Evolutionary conservation across 2,797 vertebrate genomes (phyloP).

Genomic region (Agapornis canus): DNA sequence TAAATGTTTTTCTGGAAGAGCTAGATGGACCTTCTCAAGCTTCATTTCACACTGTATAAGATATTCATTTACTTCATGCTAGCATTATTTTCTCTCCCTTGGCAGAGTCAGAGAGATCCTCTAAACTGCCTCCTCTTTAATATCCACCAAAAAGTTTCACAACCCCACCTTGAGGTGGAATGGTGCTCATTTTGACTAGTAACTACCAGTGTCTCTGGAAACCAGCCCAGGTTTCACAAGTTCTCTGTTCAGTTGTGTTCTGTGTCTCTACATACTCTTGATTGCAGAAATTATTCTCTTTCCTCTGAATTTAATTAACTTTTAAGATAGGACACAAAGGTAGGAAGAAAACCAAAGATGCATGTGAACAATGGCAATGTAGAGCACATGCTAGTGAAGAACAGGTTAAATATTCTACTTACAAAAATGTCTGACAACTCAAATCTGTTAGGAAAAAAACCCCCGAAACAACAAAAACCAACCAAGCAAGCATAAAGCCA

Average conservation of each 20-base stretch:
- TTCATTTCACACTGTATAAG: background rate
- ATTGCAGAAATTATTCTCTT: background rate
- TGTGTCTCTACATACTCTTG: background rate
- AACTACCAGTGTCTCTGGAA: background rate
- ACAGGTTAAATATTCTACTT: background rate
- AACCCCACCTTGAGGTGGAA: background rate
- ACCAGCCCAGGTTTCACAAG: background rate
- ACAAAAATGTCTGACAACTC: background rate
- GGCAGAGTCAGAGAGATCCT: background rate
- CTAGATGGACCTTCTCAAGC: background rate
- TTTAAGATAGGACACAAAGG: background rate
- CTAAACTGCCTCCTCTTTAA: background rate
- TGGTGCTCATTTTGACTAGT: background rate
- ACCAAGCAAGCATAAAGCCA: background rate
- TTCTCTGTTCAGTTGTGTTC: background rate
- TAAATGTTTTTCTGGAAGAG: background rate
- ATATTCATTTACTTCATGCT: background rate
- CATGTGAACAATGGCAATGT: background rate
- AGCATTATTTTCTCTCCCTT: background rate
- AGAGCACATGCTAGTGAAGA: background rate
- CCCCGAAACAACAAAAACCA: background rate
- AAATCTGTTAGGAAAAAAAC: background rate
- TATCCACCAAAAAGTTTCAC: background rate
- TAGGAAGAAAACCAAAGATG: background rate
- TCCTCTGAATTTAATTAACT: background rate